Base-by-base conservation (phyloP, 2,797 vertebrate species). In the Hoplostethus atlanticus region DNA sequence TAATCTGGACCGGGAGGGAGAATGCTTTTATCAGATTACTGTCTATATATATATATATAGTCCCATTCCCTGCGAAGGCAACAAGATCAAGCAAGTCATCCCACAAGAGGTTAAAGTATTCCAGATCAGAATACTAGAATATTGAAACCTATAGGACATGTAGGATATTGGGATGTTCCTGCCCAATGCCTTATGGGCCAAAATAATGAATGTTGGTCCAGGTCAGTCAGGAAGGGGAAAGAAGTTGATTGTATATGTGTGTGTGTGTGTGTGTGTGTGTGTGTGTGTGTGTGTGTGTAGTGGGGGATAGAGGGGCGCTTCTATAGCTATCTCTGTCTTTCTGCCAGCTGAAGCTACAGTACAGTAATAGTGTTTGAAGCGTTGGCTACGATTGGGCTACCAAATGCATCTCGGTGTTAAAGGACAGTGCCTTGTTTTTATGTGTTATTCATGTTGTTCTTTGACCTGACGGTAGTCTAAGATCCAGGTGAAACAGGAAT, bases 271-370 rank as follows among this genome's bases (percentile, higher is more conserved):
- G 25, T 68, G 36, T 8, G 25, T 59, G 3, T 46, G 31, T 52
- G 47, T 57, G 55, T 17, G 25, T 68, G 40, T 31, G 42, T 75
- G 64, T 75, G 78, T 83, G 61, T 46, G 4, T 53, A 67, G 11
- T 46, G 50, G 42, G 31, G 16, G 31, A 46, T 50, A 30, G 6
- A 71, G 48, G 36, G 82, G 72, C 73, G 82, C 75, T 38, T 82
- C 83, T 76, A 88, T 78, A 73, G 86, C 83, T 74, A 83, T 87
- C 84, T 80, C 89, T 80, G 81, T 91, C 89, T 91, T 90, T 81
- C 86, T 77, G 79, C 84, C 89, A 91, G 84, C 84, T 87, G 83
- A 71, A 84, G 51, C 62, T 74, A 64, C 57, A 67, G 50, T 11
- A 53, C 60, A 66, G 42, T 58, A 57, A 79, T 68, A 68, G 52